A percentile compares a stretch with the other conserved stretches of the same genome.
Conservation (phyloP, 2,113 vertebrate genomes). For the Cacatua alba region DNA sequence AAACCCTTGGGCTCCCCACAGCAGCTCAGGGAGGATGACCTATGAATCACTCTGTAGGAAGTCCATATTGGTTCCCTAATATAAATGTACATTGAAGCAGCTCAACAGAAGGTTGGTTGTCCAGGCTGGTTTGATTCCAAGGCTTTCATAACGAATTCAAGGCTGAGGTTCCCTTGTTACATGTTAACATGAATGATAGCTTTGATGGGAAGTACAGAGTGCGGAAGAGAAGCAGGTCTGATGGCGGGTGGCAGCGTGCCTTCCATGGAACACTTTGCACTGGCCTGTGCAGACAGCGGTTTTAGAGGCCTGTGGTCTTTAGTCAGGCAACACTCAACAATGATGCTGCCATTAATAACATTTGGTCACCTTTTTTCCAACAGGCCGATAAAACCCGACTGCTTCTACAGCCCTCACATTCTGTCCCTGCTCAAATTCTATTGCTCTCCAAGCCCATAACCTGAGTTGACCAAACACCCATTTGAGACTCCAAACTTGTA, state of each 20-base stretch:
- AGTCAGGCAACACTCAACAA: background rate
- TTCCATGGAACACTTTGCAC: background rate
- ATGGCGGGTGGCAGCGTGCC: background rate
- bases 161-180: background rate
- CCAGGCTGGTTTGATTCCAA: background rate
- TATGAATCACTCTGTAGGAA: constrained; percentile 19
- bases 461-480: background rate
- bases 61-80: background rate
- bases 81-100: background rate
- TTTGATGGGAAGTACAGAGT: background rate
- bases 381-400: background rate
- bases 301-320: background rate
- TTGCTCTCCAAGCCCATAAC: background rate
- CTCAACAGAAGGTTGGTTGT: background rate
- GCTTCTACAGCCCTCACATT: background rate
- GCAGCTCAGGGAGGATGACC: background rate
- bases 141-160: background rate
- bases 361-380: background rate
- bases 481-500: background rate
- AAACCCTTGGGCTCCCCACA: background rate
- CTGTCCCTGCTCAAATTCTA: background rate
- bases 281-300: background rate
- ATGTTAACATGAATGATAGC: background rate
- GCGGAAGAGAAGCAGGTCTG: background rate
- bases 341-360: background rate